Conservation (phyloP, 2,797 vertebrate genomes). For the Enoplosus armatus region DNA sequence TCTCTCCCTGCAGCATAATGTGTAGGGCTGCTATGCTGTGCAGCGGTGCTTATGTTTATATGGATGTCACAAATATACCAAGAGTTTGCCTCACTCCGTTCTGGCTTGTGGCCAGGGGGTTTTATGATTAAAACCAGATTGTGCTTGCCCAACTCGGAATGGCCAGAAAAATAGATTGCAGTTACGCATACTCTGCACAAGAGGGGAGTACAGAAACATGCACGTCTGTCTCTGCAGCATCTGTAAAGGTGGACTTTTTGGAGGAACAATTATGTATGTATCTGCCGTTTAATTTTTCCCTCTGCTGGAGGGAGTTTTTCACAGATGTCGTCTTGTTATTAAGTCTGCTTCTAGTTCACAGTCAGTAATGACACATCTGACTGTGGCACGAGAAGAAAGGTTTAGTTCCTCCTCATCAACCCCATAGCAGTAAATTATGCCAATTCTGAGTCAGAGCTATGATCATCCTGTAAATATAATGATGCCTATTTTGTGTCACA, state of each 20-base stretch:
- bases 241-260: conserved; percentile 47
- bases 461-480: conserved; percentile 69
- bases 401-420: conserved; percentile 42
- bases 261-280: conserved; percentile 17
- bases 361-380: conserved; percentile 54
- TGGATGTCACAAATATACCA: conserved; percentile 78
- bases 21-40: conserved; percentile 29
- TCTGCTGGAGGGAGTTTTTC: conserved; percentile 50
- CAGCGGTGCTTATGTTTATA: conserved; percentile 72
- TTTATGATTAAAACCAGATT: conserved; percentile 89
- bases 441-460: conserved; percentile 66
- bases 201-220: conserved; percentile 79
- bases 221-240: conserved; percentile 45
- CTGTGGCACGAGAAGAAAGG: conserved; percentile 49
- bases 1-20: conserved; percentile 38
- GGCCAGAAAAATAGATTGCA: conserved; percentile 81
- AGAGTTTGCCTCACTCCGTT: conserved; percentile 76
- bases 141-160: conserved; percentile 72
- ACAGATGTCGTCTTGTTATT: conserved; percentile 53
- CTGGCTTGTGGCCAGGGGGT: conserved; percentile 77
- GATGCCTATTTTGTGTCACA: conserved; percentile 67
- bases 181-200: conserved; percentile 83
- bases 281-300: conserved; percentile 23
- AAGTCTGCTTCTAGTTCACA: conserved; percentile 42
- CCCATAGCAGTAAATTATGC: conserved; percentile 52